Evolutionary conservation across 2,888 invertebrate genomes (phyloP), one percentile per base, ranked within the genome.

Genomic region (Parelbella ahira): DNA sequence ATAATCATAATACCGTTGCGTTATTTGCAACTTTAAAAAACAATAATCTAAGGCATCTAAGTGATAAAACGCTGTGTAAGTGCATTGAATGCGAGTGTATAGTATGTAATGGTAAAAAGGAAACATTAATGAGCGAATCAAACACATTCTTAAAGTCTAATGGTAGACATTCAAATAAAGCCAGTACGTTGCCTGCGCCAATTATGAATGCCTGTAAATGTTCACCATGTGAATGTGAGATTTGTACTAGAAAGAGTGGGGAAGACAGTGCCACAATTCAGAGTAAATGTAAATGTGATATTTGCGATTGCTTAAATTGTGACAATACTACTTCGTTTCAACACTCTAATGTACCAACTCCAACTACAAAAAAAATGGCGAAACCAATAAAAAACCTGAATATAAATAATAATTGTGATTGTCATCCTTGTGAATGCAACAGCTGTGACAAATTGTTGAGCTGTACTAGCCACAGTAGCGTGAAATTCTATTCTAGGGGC

Each of bases 41-140:
- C 18, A 45, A 37, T 12, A 60, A 54, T 37, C 37, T 53, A 1
- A 56, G 36, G 20, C 37, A 19, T 9, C 21, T 19, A 21, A 30
- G 12, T 9, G 19, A 37, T 5, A 44, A 32, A 10, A 51, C 54
- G 9, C 12, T 34, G 11, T 62, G 66, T 29, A 43, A 30, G 20
- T 74, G 69, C 12, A 47, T 48, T 7, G 42, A 49, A n/a, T 76
- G 74, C 32, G 61, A 71, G 47, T 75, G 69, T 48, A 25, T 67
- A 8, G 37, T 45, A 10, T 74, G 68, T 45, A 48, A 52, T 36
- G 50, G 48, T 10, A 58, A 58, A 47, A 49, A 58, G 27, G 45
- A 53, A 20, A 8, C 11, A 12, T 24, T 30, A 15, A 34, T 37
- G 3, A 49, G 41, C 15, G 10, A 34, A 19, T 45, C 48, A 7